Evolutionary conservation across 1,140 invertebrate species (phyloP).

Genomic region (Drosophila bipectinata): DNA sequence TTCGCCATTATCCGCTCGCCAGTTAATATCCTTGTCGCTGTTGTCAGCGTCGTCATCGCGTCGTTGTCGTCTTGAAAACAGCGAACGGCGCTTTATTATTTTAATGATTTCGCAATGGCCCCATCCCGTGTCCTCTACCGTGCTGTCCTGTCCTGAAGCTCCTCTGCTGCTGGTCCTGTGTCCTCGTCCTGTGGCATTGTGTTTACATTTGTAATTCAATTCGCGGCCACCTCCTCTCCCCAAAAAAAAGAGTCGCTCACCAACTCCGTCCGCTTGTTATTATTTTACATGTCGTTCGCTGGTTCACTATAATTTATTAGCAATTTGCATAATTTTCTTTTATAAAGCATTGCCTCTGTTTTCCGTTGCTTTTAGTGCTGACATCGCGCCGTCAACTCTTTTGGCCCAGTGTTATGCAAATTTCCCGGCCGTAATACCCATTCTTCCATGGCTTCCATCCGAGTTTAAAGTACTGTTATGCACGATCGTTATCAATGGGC

Average conservation of each 20-base stretch:
- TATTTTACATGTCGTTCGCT: slow-evolving; percentile 80
- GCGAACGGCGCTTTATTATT: slow-evolving; percentile 68
- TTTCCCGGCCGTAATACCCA: slow-evolving; percentile 51
- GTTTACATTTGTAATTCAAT: slow-evolving; percentile 81
- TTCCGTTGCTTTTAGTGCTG: slow-evolving; percentile 63
- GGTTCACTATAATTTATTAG: slow-evolving; percentile 82
- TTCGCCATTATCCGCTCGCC: slow-evolving; percentile 75
- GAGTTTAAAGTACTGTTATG: slow-evolving; percentile 50
- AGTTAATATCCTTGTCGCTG: slow-evolving; percentile 64
- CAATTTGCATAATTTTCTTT: slow-evolving; percentile 83
- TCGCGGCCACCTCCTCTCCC: slow-evolving; percentile 35
- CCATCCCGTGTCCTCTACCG: slow-evolving; percentile 2
- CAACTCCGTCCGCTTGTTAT: slow-evolving; percentile 59
- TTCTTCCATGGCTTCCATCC: slow-evolving; percentile 39
- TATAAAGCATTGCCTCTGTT: slow-evolving; percentile 69
- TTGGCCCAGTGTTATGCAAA: slow-evolving; percentile 76
- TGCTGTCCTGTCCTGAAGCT: slow-evolving; percentile 14
- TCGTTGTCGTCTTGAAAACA: slow-evolving; percentile 46
- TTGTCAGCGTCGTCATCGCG: slow-evolving; percentile 48
- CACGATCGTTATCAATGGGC: slow-evolving; percentile 47
- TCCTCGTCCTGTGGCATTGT: slow-evolving; percentile 59
- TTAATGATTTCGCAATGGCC: slow-evolving; percentile 74
- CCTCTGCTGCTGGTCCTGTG: slow-evolving; percentile 27
- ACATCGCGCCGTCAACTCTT: slow-evolving; percentile 67
- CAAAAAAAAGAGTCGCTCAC: slow-evolving; percentile 3